A percentile compares a stretch with the other conserved stretches of the same genome.
These are phyloP conservation scores for Poeciliopsis gracilis DNA, from an alignment of 2,797 vertebrate species.

Conservation along the genomic window DNA sequence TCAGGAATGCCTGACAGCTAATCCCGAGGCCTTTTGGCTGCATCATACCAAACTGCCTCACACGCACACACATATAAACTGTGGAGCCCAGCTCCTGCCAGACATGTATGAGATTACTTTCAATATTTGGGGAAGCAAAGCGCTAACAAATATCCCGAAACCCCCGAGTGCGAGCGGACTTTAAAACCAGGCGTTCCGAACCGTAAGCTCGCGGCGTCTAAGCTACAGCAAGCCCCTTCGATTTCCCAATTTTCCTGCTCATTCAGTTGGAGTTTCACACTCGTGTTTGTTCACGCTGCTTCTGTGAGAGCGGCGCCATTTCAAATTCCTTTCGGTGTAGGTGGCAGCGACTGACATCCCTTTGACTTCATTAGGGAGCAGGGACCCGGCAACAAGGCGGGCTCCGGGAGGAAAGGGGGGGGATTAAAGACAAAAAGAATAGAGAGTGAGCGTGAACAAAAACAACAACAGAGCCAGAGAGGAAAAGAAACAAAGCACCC, in stretches of 20 bases:
- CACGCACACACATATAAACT: slow-evolving; percentile 56
- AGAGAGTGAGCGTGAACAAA: slow-evolving; percentile 64
- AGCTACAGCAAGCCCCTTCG: slow-evolving; percentile 48
- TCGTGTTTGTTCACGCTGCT: slow-evolving; percentile 46
- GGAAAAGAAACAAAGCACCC: slow-evolving; percentile 69
- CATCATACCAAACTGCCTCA: slow-evolving; percentile 65
- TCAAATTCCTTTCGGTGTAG: slow-evolving; percentile 80
- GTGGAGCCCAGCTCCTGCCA: slow-evolving; percentile 58
- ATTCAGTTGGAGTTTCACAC: slow-evolving; percentile 61
- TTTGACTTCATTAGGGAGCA: slow-evolving; percentile 83
- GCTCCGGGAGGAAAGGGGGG: slow-evolving; percentile 65
- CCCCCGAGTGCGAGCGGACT: slow-evolving; percentile 63
- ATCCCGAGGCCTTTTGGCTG: slow-evolving; percentile 77
- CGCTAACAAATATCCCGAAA: slow-evolving; percentile 68
- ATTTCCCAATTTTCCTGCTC: slow-evolving; percentile 58
- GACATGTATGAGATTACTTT: slow-evolving; percentile 71
- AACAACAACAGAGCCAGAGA: slow-evolving; percentile 70
- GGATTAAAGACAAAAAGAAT: slow-evolving; percentile 63
- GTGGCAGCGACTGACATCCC: slow-evolving; percentile 80
- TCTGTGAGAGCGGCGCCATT: slow-evolving; percentile 62
- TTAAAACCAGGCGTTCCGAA: slow-evolving; percentile 62
- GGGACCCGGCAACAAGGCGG: slow-evolving; percentile 78
- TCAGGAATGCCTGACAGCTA: slow-evolving; percentile 82
- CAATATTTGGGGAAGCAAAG: slow-evolving; percentile 75
- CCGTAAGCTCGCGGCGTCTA: slow-evolving; percentile 56